phyloP scores from a whole-genome alignment of 2,113 vertebrate species.

The Boulengeromyrus knoepffleri region DNA sequence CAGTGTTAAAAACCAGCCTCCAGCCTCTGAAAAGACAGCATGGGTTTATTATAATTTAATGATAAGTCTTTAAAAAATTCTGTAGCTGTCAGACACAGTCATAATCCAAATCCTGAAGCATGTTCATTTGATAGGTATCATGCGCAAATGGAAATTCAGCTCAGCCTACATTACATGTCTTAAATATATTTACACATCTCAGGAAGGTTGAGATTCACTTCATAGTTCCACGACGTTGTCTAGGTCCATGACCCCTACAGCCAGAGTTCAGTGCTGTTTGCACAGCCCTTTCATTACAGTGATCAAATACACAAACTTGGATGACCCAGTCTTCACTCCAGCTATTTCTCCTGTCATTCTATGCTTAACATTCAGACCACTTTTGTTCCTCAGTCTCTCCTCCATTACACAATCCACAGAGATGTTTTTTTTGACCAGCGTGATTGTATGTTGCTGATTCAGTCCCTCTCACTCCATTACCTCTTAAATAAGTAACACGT shows the following conservation, averaged over 20 bases:
- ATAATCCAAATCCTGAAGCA: neutral
- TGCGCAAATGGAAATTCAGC: neutral
- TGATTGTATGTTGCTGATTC: constrained; percentile 62
- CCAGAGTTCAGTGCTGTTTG: neutral
- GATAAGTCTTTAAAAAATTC: neutral
- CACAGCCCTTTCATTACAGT: neutral
- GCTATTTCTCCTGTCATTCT: neutral
- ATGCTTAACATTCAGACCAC: neutral
- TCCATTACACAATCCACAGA: constrained; percentile 32
- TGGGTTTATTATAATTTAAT: neutral
- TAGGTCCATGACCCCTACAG: neutral
- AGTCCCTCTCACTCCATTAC: constrained; percentile 64
- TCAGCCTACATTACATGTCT: neutral
- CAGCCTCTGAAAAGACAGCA: neutral
- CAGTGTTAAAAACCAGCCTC: neutral
- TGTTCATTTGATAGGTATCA: neutral
- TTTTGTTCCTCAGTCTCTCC: constrained; percentile 23
- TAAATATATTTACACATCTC: neutral
- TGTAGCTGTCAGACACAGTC: neutral
- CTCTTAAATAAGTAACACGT: constrained; percentile 67
- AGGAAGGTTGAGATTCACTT: neutral
- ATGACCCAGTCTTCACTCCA: neutral
- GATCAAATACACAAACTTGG: neutral
- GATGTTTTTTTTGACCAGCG: constrained; percentile 46
- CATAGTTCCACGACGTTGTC: neutral